These are phyloP conservation scores for Condylura cristata DNA, from an alignment of 2,113 vertebrate genomes.

Conservation along the genomic window DNA sequence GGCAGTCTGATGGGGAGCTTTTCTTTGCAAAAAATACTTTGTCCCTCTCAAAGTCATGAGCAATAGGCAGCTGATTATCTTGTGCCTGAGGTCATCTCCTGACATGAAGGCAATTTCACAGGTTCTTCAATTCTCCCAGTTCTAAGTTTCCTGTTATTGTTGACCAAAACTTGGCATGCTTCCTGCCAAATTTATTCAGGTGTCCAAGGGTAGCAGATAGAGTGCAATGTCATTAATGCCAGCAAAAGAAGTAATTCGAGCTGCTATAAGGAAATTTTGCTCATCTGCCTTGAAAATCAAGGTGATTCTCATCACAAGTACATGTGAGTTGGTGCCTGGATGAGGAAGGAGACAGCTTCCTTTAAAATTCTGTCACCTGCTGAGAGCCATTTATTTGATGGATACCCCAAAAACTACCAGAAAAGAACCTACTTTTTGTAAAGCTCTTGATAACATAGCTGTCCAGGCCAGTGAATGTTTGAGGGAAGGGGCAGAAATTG, in stretches of 20 bases:
- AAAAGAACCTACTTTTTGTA: not conserved
- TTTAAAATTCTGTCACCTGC: not conserved
- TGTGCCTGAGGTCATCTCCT: not conserved
- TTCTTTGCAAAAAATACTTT: not conserved
- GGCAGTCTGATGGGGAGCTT: not conserved
- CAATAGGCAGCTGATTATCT: not conserved
- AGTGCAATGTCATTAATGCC: not conserved
- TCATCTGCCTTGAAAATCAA: not conserved
- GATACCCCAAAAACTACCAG: not conserved
- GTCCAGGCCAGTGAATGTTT: not conserved
- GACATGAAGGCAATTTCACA: not conserved
- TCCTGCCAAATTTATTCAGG: not conserved
- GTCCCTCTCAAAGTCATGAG: not conserved
- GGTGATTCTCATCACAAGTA: not conserved
- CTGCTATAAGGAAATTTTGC: not conserved
- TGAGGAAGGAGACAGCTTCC: not conserved
- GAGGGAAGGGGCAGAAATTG: too few relatives aligned
- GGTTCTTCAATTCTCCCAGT: not conserved
- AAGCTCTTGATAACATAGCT: not conserved
- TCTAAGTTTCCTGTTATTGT: slow-evolving; percentile 19
- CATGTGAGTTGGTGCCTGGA: not conserved
- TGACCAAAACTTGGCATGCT: not conserved
- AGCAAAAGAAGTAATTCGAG: not conserved
- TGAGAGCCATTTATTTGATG: not conserved
- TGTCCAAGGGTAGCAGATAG: not conserved